Conservation (phyloP, 2,113 vertebrate species). For the Apeltes quadracus region DNA sequence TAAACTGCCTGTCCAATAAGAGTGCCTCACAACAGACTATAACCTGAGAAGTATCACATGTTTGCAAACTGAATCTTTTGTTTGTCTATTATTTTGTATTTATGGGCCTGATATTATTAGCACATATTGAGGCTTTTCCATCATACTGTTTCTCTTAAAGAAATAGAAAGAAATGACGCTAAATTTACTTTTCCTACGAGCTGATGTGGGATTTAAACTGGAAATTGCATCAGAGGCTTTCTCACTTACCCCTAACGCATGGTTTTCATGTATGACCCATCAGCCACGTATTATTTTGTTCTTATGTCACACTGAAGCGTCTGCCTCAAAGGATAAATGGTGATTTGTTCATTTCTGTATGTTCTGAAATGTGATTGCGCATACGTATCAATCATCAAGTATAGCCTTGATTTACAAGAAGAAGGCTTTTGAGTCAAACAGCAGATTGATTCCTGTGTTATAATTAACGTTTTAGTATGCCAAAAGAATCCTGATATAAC, state of each 20-base stretch:
- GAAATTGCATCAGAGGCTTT: slow-evolving; percentile 29
- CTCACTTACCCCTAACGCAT: slow-evolving; percentile 5
- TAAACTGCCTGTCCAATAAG: slow-evolving; percentile 76
- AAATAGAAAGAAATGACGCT: slow-evolving; percentile 19
- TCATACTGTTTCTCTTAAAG: slow-evolving; percentile 17
- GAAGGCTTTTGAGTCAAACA: not conserved
- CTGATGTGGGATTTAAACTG: slow-evolving; percentile 19
- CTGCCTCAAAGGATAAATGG: slow-evolving; percentile 46
- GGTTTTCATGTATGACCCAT: slow-evolving; percentile 20
- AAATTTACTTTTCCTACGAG: slow-evolving; percentile 35
- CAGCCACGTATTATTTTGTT: slow-evolving; percentile 27
- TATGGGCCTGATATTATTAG: slow-evolving; percentile 17
- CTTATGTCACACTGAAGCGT: slow-evolving; percentile 28
- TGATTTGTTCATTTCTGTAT: slow-evolving; percentile 29
- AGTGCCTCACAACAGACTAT: slow-evolving; percentile 69
- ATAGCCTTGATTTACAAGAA: not conserved
- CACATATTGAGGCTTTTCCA: slow-evolving; percentile 19
- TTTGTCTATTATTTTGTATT: slow-evolving; percentile 31
- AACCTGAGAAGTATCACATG: slow-evolving; percentile 60
- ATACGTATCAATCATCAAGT: slow-evolving; percentile 28
- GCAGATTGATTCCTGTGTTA: slow-evolving; percentile 1
- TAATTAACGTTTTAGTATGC: slow-evolving; percentile 14
- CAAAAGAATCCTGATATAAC: slow-evolving; percentile 10
- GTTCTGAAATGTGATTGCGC: slow-evolving; percentile 30
- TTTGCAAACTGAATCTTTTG: slow-evolving; percentile 35